These are phyloP conservation scores for Notamacropus eugenii DNA, from an alignment of 2,797 vertebrate genomes.

Conservation along the genomic window DNA sequence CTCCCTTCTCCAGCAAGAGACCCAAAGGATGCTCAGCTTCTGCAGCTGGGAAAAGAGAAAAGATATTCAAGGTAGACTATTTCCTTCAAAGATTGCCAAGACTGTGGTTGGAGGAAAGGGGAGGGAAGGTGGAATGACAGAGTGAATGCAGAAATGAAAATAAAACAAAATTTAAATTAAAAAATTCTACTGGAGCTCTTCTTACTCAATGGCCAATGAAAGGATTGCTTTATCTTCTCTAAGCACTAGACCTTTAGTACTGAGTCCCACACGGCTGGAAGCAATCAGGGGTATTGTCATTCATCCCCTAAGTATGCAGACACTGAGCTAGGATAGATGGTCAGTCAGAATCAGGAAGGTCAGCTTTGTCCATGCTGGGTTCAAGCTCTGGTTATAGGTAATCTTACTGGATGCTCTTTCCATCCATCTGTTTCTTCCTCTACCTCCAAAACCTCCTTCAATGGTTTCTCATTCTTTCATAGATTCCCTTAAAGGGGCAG, in stretches of 20 bases:
- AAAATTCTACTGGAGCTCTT: background rate
- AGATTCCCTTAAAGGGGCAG: background rate
- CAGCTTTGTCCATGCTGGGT: background rate
- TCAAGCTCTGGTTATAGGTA: background rate
- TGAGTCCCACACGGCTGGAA: background rate
- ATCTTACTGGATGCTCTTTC: background rate
- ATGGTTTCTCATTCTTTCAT: background rate
- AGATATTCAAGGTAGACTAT: background rate
- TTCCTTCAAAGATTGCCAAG: background rate
- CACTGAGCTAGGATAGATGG: background rate
- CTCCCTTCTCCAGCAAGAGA: background rate
- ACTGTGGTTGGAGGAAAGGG: background rate
- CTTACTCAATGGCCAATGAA: background rate
- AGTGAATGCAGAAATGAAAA: background rate
- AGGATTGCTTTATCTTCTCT: background rate
- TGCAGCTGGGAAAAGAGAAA: background rate
- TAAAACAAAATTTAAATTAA: background rate
- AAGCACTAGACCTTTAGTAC: background rate
- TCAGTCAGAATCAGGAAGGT: background rate
- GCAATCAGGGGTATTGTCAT: background rate
- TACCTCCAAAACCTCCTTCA: background rate
- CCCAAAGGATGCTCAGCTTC: background rate
- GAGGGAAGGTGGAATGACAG: too few species aligned
- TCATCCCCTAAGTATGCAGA: too few species aligned
- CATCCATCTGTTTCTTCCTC: background rate